A percentile compares a stretch with the other conserved stretches of the same genome.
Evolutionary conservation across 92 coral and sea anemone species (phyloP).

Genomic region (Phymanthus crucifer): DNA sequence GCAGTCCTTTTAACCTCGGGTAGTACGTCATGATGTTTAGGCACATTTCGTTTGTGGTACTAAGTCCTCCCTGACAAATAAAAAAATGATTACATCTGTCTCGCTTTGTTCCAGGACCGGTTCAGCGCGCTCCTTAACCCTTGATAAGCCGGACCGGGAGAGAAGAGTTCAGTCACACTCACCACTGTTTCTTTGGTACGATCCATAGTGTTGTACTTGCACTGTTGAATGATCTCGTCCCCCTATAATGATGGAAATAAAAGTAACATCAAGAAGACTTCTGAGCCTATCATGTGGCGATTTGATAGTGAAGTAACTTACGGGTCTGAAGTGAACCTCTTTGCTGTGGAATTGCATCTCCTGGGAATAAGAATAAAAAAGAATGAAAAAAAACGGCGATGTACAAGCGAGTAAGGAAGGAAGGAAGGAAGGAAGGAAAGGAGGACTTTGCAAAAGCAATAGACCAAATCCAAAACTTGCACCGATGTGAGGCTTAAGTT

Average conservation of each 20-base stretch:
- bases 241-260: constrained; percentile 16
- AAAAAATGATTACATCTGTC: not conserved
- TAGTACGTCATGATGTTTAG: constrained; percentile 12
- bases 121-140: no score
- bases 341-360: constrained; percentile 10
- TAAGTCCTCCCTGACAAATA: constrained; percentile 7
- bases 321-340: constrained; percentile 35
- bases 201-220: constrained; percentile 21
- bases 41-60: constrained; percentile 21
- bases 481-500: no score
- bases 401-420: not conserved
- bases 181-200: constrained; percentile 18
- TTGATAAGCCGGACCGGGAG: not conserved
- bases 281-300: not conserved
- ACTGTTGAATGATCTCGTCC: constrained; percentile 32
- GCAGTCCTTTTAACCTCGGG: not conserved
- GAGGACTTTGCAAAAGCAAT: not conserved
- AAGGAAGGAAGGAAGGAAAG: not conserved
- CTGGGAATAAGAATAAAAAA: constrained; percentile 14
- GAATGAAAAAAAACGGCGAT: not conserved
- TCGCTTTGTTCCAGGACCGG: no score
- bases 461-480: no score
- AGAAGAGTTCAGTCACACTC: not conserved
- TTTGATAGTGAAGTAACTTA: not conserved
- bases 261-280: not conserved